Evolutionary conservation across 1,140 invertebrate species (phyloP), one percentile per base, ranked within the genome.

Genomic region (Scaptomyza pallida): DNA sequence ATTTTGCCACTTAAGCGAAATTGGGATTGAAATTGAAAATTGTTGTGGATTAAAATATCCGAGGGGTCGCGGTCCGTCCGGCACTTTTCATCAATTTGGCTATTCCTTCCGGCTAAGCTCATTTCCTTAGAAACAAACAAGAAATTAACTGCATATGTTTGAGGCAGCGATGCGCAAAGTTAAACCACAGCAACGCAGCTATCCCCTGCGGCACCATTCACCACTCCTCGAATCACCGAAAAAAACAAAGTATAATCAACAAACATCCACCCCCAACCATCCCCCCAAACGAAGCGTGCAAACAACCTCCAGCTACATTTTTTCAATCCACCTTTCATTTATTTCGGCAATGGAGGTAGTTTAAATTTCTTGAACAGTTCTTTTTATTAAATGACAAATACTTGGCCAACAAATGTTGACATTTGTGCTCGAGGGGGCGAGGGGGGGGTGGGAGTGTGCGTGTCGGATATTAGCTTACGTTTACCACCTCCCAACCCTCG

Each of bases 121-220:
- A 73, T 70, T 80, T 85, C 81, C 81, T 56, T 60, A 57, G 81
- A 41, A 86, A 77, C 81, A 74, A 74, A 75, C 78, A 51, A 56
- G 57, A 80, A 85, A 85, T 85, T 85, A 80, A 80, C 73, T 74
- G 80, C 73, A 86, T 85, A 86, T 85, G 77, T 77, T 74, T 56
- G 40, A 55, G 44, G 64, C 64, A 82, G 30, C 30, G 41, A 56
- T 59, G 73, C 60, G 47, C 41, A 60, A 54, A 51, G 44, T 17
- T 45, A 37, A 67, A 47, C 62, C 60, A 50, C 77, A 62, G 56
- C 60, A 44, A 54, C 56, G 41, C 19, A 4, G 2, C 44, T 47
- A 17, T 51, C 12, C 50, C 50, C 50, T 9, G 50, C 8, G 50
- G 50, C 50, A 15, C 8, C 33, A 37, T 3, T 4, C 10, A 35